phyloP scores from a whole-genome alignment of 2,113 vertebrate species.

The Trichechus manatus region DNA sequence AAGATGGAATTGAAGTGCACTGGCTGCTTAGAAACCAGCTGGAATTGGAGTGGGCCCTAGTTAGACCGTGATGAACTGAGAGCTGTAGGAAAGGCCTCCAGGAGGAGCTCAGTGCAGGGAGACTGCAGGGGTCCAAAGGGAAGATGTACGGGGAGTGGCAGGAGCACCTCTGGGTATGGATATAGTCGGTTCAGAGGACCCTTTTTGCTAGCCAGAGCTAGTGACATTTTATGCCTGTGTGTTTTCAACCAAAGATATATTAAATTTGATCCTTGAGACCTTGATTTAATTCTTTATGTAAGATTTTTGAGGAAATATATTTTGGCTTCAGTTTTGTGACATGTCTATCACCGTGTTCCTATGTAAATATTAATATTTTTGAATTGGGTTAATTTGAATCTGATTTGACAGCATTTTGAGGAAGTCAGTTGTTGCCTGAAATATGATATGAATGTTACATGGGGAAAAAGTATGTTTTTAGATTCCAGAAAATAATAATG shows the following conservation, averaged over 20 bases:
- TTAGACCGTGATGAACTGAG: not conserved
- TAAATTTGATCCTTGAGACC: not conserved
- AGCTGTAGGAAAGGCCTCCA: not conserved
- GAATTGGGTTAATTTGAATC: not conserved
- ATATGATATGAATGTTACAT: conserved; percentile 32
- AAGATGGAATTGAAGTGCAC: not conserved
- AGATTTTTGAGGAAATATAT: not conserved
- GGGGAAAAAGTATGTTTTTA: not conserved
- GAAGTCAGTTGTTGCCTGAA: not conserved
- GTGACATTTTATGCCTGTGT: not conserved
- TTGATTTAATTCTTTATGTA: not conserved
- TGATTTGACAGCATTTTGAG: conserved; percentile 45
- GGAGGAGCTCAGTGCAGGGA: not conserved
- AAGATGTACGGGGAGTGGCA: not conserved
- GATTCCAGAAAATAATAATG: not conserved
- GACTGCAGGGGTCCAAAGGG: not conserved
- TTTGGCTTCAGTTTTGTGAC: not conserved
- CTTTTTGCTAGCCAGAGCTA: not conserved
- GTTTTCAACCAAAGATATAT: not conserved
- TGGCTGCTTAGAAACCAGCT: not conserved
- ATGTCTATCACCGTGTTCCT: not conserved
- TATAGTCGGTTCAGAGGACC: not conserved
- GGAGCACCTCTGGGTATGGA: not conserved
- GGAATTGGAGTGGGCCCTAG: not conserved
- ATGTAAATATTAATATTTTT: conserved; percentile 5